A percentile compares a stretch with the other conserved stretches of the same genome.
Evolutionary conservation across 2,888 invertebrate genomes (phyloP).

Genomic region (Argynnis bischoffii): DNA sequence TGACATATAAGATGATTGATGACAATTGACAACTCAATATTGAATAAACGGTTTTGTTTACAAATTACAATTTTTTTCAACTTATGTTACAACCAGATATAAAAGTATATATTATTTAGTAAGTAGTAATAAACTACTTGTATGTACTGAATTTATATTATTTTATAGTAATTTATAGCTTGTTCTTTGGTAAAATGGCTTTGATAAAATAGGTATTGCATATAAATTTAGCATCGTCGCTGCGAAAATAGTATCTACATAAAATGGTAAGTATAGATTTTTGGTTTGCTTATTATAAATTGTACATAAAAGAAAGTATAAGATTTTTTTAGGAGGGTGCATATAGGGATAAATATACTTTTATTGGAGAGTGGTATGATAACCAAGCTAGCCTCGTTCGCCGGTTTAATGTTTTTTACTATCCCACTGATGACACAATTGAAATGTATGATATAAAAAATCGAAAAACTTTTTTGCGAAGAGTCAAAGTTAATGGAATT

Average conservation of each 20-base stretch:
- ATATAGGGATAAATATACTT: constrained; percentile 81
- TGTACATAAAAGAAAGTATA: constrained; percentile 6
- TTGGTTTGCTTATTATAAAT: neutral
- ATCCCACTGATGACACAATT: constrained; percentile 88
- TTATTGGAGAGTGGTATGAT: constrained; percentile 94
- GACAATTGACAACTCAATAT: neutral
- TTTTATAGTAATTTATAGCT: too few species aligned
- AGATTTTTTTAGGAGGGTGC: constrained; percentile 67
- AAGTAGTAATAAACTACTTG: too few species aligned
- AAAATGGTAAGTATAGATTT: constrained; percentile 4
- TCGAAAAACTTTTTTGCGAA: constrained; percentile 85
- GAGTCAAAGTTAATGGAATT: constrained; percentile 86
- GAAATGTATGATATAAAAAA: constrained; percentile 89
- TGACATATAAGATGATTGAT: neutral
- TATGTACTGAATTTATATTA: too few species aligned
- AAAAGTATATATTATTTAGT: too few species aligned
- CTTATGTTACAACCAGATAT: neutral
- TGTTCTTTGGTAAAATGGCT: too few species aligned
- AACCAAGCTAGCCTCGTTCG: constrained; percentile 87
- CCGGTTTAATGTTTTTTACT: constrained; percentile 89
- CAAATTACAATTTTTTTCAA: constrained; percentile 1
- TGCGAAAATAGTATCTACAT: too few species aligned
- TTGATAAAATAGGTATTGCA: too few species aligned
- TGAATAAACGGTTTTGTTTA: constrained; percentile 14
- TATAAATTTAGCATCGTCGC: too few species aligned